Conservation (phyloP, 2,888 invertebrate species). For the Habrosyne pyritoides region DNA sequence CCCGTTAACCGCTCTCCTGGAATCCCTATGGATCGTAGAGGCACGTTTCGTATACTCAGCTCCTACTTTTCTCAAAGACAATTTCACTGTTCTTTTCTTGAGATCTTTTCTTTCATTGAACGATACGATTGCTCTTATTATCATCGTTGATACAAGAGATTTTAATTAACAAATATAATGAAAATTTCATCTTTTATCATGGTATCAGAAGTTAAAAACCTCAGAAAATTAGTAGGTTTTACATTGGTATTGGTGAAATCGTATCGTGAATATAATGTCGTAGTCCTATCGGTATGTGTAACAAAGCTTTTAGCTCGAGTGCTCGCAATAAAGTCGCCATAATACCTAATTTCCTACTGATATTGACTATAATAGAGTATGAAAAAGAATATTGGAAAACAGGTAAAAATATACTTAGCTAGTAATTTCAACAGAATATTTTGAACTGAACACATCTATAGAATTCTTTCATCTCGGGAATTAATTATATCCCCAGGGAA, state of each 20-base stretch:
- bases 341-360: slow-evolving; percentile 56
- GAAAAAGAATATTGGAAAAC: slow-evolving; percentile 22
- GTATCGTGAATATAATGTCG: not conserved
- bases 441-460: too few relatives aligned
- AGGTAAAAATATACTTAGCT: slow-evolving; percentile 16
- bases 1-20: slow-evolving; percentile 59
- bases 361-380: slow-evolving; percentile 27
- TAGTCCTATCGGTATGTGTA: not conserved
- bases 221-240: too few relatives aligned
- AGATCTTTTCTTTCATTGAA: not conserved
- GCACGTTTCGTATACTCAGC: slow-evolving; percentile 71
- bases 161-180: too few relatives aligned
- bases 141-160: not conserved
- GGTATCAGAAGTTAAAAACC: too few relatives aligned
- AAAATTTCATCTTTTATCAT: too few relatives aligned
- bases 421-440: not conserved
- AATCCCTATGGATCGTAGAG: slow-evolving; percentile 58
- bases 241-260: not conserved
- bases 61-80: slow-evolving; percentile 68
- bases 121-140: not conserved
- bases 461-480: slow-evolving; percentile 40
- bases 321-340: slow-evolving; percentile 57
- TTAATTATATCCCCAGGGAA: too few relatives aligned
- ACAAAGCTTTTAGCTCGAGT: slow-evolving; percentile 37
- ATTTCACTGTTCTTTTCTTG: slow-evolving; percentile 62